phyloP scores from a whole-genome alignment of 2,113 vertebrate species.

The Tamias sibiricus region DNA sequence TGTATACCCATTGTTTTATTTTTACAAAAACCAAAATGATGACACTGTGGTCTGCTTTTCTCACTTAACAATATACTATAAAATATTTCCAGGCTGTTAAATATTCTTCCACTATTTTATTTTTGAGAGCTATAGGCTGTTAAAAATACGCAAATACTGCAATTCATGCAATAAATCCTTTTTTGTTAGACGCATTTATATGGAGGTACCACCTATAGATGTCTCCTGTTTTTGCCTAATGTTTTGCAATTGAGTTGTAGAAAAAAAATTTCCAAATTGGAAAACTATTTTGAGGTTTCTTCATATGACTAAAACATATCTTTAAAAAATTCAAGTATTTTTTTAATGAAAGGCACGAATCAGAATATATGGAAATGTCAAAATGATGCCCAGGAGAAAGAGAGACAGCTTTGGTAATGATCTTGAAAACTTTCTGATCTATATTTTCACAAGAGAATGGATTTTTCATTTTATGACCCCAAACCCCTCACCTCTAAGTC shows the following conservation, averaged over 20 bases:
- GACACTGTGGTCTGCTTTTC: background rate
- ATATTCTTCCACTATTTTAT: background rate
- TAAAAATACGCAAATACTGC: background rate
- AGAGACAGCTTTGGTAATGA: background rate
- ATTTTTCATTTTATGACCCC: background rate
- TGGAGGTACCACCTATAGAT: background rate
- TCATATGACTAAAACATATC: background rate
- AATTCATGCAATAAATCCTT: background rate
- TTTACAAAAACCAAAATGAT: background rate
- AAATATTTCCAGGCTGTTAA: background rate
- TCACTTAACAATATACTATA: background rate
- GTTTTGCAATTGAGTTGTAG: background rate
- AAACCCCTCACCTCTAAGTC: slow-evolving; percentile 92
- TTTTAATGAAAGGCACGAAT: background rate
- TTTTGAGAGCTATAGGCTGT: background rate
- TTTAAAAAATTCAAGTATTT: background rate
- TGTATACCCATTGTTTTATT: background rate
- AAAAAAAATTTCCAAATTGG: background rate
- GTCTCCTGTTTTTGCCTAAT: background rate
- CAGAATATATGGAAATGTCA: background rate
- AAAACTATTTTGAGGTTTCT: slow-evolving; percentile 28
- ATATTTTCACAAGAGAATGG: background rate
- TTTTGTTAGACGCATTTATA: background rate
- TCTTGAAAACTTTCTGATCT: background rate
- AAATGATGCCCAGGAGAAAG: background rate